A percentile compares a stretch with the other conserved stretches of the same genome.
These are phyloP conservation scores for Bombus confusus DNA, from an alignment of 1,140 invertebrate genomes.

Conservation along the genomic window DNA sequence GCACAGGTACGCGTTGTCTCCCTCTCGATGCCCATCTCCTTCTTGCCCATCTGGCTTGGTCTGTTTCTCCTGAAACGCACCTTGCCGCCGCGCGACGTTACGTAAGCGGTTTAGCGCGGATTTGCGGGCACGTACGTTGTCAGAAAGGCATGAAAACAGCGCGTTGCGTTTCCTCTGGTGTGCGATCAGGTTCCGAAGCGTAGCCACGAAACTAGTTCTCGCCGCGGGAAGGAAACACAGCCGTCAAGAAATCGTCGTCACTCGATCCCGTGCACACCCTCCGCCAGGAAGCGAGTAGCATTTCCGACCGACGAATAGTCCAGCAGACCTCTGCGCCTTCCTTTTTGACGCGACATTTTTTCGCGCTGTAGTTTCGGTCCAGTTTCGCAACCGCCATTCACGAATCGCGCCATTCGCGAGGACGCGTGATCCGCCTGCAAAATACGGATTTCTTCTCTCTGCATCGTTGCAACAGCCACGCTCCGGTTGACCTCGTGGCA, in stretches of 20 bases:
- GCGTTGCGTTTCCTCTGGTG: constrained; percentile 27
- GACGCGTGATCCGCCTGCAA: constrained; percentile 18
- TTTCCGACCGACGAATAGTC: constrained; percentile 21
- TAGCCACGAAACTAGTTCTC: constrained; percentile 23
- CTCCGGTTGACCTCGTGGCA: constrained; percentile 39
- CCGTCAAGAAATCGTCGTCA: constrained; percentile 14
- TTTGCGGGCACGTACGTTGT: constrained; percentile 17
- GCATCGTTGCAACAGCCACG: constrained; percentile 21
- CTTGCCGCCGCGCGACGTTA: neutral
- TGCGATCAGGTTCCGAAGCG: constrained; percentile 35
- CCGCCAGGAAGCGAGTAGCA: constrained; percentile 13
- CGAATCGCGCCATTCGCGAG: neutral
- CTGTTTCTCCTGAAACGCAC: constrained; percentile 19
- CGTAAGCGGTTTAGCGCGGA: constrained; percentile 7
- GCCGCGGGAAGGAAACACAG: constrained; percentile 10
- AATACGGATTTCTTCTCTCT: neutral
- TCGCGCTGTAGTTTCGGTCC: neutral
- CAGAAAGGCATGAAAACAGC: constrained; percentile 42
- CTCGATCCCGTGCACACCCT: constrained; percentile 8
- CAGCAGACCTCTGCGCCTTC: neutral
- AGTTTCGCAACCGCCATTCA: constrained; percentile 8
- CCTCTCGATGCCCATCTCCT: neutral
- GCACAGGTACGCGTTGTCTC: constrained; percentile 6
- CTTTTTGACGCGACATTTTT: neutral
- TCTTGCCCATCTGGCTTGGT: neutral